Evolutionary conservation across 1,140 invertebrate species (phyloP).

Genomic region (Muscidifurax raptorellus): DNA sequence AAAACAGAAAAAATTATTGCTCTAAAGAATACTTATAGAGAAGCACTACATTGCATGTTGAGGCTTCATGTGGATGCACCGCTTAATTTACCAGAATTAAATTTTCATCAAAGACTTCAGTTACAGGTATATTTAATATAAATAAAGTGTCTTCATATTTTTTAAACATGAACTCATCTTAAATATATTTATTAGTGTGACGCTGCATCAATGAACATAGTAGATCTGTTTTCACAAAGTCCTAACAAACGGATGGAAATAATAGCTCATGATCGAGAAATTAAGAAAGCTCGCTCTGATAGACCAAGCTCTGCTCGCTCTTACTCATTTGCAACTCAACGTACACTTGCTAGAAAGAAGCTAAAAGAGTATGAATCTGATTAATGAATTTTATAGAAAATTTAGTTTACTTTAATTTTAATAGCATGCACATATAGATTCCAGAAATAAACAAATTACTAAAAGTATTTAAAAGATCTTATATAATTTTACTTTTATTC

Average conservation of each 20-base stretch:
- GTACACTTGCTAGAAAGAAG: conserved; percentile 73
- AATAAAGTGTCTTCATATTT: background rate
- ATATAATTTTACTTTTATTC: conserved; percentile 13
- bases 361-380: conserved; percentile 71
- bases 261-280: conserved; percentile 70
- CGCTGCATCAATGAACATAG: conserved; percentile 72
- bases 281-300: conserved; percentile 67
- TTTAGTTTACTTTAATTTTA: conserved; percentile 28
- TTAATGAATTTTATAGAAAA: conserved; percentile 53
- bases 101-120: conserved; percentile 71
- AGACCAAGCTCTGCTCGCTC: conserved; percentile 71
- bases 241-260: conserved; percentile 67
- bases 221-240: conserved; percentile 69
- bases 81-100: conserved; percentile 70
- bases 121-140: conserved; percentile 64
- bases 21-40: conserved; percentile 87
- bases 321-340: conserved; percentile 73
- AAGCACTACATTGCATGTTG: conserved; percentile 84
- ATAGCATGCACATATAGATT: conserved; percentile 38
- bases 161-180: background rate
- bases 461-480: conserved; percentile 5
- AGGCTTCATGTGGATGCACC: conserved; percentile 82
- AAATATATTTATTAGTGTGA: conserved; percentile 64
- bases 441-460: conserved; percentile 40
- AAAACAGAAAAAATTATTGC: conserved; percentile 86